Evolutionary conservation across 1,140 invertebrate genomes (phyloP), one percentile per base, ranked within the genome.

Genomic region (Aphaenogaster floridana): DNA sequence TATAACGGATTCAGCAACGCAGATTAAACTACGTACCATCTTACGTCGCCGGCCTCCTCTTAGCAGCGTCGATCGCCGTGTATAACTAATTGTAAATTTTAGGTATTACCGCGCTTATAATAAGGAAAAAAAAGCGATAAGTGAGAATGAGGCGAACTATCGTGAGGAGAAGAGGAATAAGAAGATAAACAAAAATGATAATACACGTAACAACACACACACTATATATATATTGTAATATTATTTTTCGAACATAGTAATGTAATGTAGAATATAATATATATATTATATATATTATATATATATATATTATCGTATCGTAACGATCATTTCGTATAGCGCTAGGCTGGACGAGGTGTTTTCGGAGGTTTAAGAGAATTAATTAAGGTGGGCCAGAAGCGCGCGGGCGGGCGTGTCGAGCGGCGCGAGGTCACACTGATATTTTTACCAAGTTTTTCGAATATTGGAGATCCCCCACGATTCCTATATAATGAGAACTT

Each of bases 221-320:
- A 76, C 54, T 87, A 85, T 90, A 80, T 94, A 94, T 95, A 95
- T 95, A 94, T 94, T 95, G 93, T 95, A 94, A 95, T 95, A 94
- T 95, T 95, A 95, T 95, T 95, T 95, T 95, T 95, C 92, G 94
- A 95, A 95, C 91, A 91, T 95, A 95, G 94, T 92, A 94, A 94
- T 93, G 92, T 95, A 94, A 95, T 94, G 94, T 95, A 95, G 94
- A 95, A 93, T 94, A 90, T 92, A 91, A 92, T 92, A 90, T 91
- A 90, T 88, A 93, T 93, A 92, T 92, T 91, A 93, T 87, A 88
- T 88, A 91, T 93, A 94, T 91, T 92, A 92, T 92, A 93, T 92
- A 93, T 93, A 94, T 92, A 93, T 93, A 94, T 93, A 87, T 79
- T 83, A 92, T 92, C 92, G 50, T 90, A 91, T 88, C 64, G 86